A percentile compares a stretch with the other conserved stretches of the same genome.
These are phyloP conservation scores for Prionailurus bengalensis DNA, from an alignment of 2,113 vertebrate species.

Conservation along the genomic window DNA sequence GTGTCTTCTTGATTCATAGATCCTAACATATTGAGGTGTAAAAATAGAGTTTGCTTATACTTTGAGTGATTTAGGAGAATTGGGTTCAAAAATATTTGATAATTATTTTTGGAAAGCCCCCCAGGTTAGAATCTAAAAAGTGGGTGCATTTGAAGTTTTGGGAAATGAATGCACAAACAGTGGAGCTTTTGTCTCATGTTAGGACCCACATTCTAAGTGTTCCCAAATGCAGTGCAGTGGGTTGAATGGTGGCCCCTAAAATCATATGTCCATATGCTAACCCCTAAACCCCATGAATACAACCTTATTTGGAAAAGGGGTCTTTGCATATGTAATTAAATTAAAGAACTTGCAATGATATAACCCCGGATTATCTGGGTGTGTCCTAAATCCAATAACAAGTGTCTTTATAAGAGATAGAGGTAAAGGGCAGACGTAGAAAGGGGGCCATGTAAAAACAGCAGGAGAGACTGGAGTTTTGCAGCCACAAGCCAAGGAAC, in stretches of 20 bases:
- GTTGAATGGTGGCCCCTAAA: not conserved
- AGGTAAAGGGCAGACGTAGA: not conserved
- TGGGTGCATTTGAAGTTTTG: not conserved
- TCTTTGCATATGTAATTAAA: not conserved
- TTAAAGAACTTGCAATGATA: not conserved
- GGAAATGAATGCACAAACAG: not conserved
- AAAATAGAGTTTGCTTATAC: not conserved
- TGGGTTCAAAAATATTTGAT: not conserved
- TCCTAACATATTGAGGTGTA: not conserved
- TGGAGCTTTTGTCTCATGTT: not conserved
- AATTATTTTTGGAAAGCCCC: not conserved
- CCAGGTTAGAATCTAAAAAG: conserved; percentile 11
- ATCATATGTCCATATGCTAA: not conserved
- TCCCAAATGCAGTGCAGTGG: not conserved
- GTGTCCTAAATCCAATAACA: not conserved
- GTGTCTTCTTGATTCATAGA: not conserved
- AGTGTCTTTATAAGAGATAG: not conserved
- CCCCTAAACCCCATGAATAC: not conserved
- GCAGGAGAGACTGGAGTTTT: not conserved
- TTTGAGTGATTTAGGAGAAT: not conserved
- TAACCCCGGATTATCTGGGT: not conserved
- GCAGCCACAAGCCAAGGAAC: not conserved
- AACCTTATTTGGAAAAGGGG: not conserved
- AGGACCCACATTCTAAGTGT: not conserved
- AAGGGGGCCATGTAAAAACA: not conserved